Base-by-base conservation (phyloP, 1,140 invertebrate species). In the Agraylea sexmaculata region DNA sequence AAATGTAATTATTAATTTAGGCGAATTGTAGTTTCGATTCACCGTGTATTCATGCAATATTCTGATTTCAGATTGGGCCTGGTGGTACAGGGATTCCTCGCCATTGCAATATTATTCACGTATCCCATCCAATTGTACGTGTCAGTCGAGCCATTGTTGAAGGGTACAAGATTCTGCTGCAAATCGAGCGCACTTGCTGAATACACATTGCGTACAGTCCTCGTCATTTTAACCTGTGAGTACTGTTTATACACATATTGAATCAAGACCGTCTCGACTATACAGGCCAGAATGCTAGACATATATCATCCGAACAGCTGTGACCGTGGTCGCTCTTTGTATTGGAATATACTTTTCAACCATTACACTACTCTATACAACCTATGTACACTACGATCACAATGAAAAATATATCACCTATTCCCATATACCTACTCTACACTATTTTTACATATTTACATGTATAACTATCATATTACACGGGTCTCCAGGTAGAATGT, bases 61-160 rank as follows among this genome's bases (percentile, higher is more conserved):
- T n/a, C n/a, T n/a, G 50, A 49, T 63, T 59, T 10, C 54, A 77
- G 75, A 12, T 58, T 77, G 39, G 67, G 73, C 2, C 68, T 75
- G 47, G 54, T 68, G 46, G 62, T 77, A 36, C 65, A 73, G 61
- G 50, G 85, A 2, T 69, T 81, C 15, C 85, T 88, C 57, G 75
- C 81, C 0, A 32, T 83, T 4, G 78, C 80, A 12, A 80, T 89
- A 46, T 73, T 86, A 47, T 64, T 88, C 34, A 75, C 79, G 0
- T 90, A 85, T 60, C 77, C 81, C n/a, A 65, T 93, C 32, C 87
- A 92, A 63, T 80, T 89, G 51, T 92, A 89, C 57, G 83, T 92
- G 2, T 80, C 87, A 25, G 62, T 78, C 16, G 73, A 72, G 75
- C 70, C 72, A 0, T 51, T 47, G 16, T 47, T 78, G 0, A 47